These are phyloP conservation scores for Panagrolaimus sp. DNA, from an alignment of 1,140 invertebrate genomes.

Conservation along the genomic window DNA sequence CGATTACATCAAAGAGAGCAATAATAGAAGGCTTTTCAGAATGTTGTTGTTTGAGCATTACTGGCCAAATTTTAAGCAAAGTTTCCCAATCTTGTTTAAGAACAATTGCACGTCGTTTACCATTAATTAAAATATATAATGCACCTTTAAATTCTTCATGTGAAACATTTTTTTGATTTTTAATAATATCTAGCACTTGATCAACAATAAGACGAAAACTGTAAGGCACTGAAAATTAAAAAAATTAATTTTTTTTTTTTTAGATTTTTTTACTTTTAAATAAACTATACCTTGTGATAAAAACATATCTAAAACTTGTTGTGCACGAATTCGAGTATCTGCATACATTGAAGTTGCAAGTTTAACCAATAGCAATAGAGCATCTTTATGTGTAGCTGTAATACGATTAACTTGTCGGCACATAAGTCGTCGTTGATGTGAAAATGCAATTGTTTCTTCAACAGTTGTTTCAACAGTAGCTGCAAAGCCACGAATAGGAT, in stretches of 20 bases:
- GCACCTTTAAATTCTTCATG: slow-evolving; percentile 75
- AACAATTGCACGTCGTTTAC: slow-evolving; percentile 65
- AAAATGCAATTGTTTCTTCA: background rate
- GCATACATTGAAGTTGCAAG: slow-evolving; percentile 34
- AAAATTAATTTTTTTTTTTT: too few species aligned
- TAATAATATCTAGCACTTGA: slow-evolving; percentile 65
- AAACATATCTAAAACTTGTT: slow-evolving; percentile 63
- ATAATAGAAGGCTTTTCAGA: slow-evolving; percentile 76
- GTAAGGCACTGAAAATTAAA: too few species aligned
- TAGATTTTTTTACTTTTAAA: too few species aligned
- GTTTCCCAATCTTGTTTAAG: slow-evolving; percentile 72
- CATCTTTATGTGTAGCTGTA: slow-evolving; percentile 68
- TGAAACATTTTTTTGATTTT: slow-evolving; percentile 62
- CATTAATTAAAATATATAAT: slow-evolving; percentile 70
- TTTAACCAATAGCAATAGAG: slow-evolving; percentile 45
- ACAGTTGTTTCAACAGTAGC: background rate
- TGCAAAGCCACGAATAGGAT: background rate
- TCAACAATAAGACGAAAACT: slow-evolving; percentile 65
- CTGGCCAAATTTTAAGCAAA: slow-evolving; percentile 70
- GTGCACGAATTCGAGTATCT: slow-evolving; percentile 66
- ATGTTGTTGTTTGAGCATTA: slow-evolving; percentile 64
- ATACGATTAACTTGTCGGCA: slow-evolving; percentile 63
- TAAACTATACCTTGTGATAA: too few species aligned
- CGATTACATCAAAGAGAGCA: slow-evolving; percentile 67
- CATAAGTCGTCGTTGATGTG: slow-evolving; percentile 25